Evolutionary conservation across 2,888 invertebrate genomes (phyloP).

Genomic region (Ephialtes manifestator): DNA sequence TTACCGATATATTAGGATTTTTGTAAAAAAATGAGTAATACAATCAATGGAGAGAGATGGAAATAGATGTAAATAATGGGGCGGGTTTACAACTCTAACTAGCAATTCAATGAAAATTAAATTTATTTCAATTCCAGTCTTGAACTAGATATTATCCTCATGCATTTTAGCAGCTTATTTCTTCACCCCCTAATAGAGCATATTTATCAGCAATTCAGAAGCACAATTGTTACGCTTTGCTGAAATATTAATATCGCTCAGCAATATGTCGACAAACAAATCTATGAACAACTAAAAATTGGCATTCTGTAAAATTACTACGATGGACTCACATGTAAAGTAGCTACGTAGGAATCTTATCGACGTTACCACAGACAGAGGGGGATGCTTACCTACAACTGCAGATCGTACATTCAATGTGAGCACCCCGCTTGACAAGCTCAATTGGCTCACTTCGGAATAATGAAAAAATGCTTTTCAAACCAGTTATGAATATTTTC

Average conservation of each 20-base stretch:
- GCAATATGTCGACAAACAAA: slow-evolving; percentile 32
- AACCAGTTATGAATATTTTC: not conserved
- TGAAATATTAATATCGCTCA: slow-evolving; percentile 5
- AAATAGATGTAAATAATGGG: no score
- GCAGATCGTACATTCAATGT: slow-evolving; percentile 80
- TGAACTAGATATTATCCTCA: slow-evolving; percentile 20
- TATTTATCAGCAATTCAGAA: not conserved
- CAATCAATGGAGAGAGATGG: no score
- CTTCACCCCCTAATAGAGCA: slow-evolving; percentile 12
- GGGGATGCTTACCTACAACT: slow-evolving; percentile 82
- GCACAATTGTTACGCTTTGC: not conserved
- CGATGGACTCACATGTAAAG: slow-evolving; percentile 80
- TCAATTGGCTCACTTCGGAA: slow-evolving; percentile 76
- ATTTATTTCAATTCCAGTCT: no score
- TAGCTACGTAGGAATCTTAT: slow-evolving; percentile 78
- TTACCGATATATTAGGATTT: no score
- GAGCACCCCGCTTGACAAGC: slow-evolving; percentile 69
- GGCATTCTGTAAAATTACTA: slow-evolving; percentile 66
- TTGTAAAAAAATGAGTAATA: no score
- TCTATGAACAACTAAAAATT: slow-evolving; percentile 46
- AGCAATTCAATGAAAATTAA: no score
- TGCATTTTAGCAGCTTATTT: slow-evolving; percentile 29
- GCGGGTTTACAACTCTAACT: no score
- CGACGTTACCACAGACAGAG: slow-evolving; percentile 80
- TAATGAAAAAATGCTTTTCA: slow-evolving; percentile 55